These are phyloP conservation scores for Scaptomyza tumidula DNA, from an alignment of 2,888 invertebrate species.

Conservation along the genomic window DNA sequence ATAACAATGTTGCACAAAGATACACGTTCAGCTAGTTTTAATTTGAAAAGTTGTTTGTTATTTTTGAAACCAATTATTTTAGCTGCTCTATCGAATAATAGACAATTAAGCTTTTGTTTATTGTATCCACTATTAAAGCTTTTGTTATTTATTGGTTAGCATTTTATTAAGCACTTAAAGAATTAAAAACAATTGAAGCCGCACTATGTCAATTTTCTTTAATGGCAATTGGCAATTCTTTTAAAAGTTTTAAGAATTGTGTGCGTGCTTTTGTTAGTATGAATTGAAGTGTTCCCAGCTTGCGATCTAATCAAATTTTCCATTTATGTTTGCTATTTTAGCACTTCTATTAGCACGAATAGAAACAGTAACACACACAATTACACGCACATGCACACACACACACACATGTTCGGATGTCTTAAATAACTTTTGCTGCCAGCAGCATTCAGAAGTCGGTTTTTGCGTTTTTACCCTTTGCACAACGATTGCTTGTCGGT, in stretches of 20 bases:
- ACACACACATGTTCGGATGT: conserved; percentile 6
- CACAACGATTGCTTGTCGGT: conserved; percentile 30
- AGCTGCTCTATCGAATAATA: not conserved
- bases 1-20: not conserved
- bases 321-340: conserved; percentile 60
- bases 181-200: too few species aligned
- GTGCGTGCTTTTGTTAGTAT: conserved; percentile 17
- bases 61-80: too few species aligned
- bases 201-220: not conserved
- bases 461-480: conserved; percentile 45
- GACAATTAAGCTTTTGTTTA: not conserved
- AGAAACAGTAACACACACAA: not conserved
- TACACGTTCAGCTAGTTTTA: not conserved
- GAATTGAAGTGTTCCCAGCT: conserved; percentile 34
- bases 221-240: not conserved
- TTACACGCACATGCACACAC: not conserved
- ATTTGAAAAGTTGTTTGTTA: too few species aligned
- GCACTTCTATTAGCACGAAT: conserved; percentile 39
- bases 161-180: too few species aligned
- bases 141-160: too few species aligned
- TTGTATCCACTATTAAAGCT: too few species aligned
- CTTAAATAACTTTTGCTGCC: conserved; percentile 65
- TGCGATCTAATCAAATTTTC: conserved; percentile 32
- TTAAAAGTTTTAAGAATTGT: conserved; percentile 24
- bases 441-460: conserved; percentile 34